Evolutionary conservation across 2,888 invertebrate species (phyloP).

Genomic region (Drosophila niveifrons): DNA sequence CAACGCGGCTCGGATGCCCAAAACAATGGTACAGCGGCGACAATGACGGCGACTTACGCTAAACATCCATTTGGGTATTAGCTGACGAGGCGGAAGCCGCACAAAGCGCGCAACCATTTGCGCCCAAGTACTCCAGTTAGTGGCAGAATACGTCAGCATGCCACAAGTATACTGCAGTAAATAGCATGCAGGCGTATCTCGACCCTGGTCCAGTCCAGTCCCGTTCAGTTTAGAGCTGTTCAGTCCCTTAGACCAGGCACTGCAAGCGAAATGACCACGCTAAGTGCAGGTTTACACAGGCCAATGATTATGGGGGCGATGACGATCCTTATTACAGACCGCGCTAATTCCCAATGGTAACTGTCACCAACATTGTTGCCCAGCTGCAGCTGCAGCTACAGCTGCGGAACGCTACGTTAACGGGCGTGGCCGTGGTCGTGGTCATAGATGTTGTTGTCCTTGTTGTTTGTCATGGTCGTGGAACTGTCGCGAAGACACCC

Average conservation of each 20-base stretch:
- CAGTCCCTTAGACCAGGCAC: slow-evolving; percentile 15
- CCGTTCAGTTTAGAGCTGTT: background rate
- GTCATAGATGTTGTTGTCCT: background rate
- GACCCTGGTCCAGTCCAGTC: slow-evolving; percentile 26
- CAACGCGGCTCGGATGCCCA: slow-evolving; percentile 26
- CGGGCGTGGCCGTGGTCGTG: slow-evolving; percentile 5
- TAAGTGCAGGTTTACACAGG: slow-evolving; percentile 83
- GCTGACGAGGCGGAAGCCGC: slow-evolving; percentile 74
- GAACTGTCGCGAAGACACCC: slow-evolving; percentile 10
- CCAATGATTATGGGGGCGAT: slow-evolving; percentile 79
- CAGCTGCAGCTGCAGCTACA: background rate
- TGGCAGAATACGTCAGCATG: slow-evolving; percentile 36
- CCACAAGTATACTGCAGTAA: slow-evolving; percentile 18
- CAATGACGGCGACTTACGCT: slow-evolving; percentile 71
- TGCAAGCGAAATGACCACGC: slow-evolving; percentile 78
- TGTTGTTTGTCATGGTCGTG: slow-evolving; percentile 3
- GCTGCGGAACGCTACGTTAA: slow-evolving; percentile 1
- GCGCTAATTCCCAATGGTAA: slow-evolving; percentile 79
- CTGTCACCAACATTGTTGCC: slow-evolving; percentile 68
- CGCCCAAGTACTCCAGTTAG: slow-evolving; percentile 67
- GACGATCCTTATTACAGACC: slow-evolving; percentile 79
- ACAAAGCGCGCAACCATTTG: slow-evolving; percentile 77
- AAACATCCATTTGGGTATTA: slow-evolving; percentile 81
- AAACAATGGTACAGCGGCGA: slow-evolving; percentile 33
- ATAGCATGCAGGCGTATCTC: slow-evolving; percentile 32